Evolutionary conservation across 2,797 vertebrate genomes (phyloP).

Genomic region (Anolis apletophallus): DNA sequence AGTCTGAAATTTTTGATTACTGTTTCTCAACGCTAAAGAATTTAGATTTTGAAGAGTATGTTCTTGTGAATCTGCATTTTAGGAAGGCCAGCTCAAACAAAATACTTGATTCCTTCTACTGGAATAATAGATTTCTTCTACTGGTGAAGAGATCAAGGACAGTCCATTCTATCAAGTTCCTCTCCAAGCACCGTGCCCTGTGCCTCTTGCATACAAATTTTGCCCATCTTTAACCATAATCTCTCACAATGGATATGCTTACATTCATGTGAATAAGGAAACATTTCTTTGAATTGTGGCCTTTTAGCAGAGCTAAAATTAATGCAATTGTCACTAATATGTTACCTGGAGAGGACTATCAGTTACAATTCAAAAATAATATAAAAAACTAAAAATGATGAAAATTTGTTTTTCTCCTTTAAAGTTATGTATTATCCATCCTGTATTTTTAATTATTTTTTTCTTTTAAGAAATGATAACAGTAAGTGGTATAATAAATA

Average conservation of each 20-base stretch:
- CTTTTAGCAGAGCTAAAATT: not conserved
- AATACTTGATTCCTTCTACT: not conserved
- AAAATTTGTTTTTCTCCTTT: not conserved
- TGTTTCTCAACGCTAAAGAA: not conserved
- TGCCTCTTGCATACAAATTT: not conserved
- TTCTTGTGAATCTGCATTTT: not conserved
- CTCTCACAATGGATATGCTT: not conserved
- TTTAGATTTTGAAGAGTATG: conserved; percentile 16
- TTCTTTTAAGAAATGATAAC: not conserved
- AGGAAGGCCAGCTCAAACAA: not conserved
- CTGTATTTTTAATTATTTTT: not conserved
- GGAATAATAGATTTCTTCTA: not conserved
- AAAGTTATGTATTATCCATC: not conserved
- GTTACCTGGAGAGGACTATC: not conserved
- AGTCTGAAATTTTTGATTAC: not conserved
- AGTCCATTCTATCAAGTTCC: not conserved
- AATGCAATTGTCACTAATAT: not conserved
- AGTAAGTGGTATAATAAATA: not conserved
- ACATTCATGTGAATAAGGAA: not conserved
- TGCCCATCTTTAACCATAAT: not conserved
- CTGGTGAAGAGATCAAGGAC: not conserved
- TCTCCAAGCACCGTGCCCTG: not conserved
- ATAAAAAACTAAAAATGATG: not conserved
- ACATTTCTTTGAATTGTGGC: not conserved
- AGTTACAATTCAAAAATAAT: not conserved